Evolutionary conservation across 2,113 vertebrate species (phyloP), one percentile per base, ranked within the genome.

Genomic region (Rallus limicola): DNA sequence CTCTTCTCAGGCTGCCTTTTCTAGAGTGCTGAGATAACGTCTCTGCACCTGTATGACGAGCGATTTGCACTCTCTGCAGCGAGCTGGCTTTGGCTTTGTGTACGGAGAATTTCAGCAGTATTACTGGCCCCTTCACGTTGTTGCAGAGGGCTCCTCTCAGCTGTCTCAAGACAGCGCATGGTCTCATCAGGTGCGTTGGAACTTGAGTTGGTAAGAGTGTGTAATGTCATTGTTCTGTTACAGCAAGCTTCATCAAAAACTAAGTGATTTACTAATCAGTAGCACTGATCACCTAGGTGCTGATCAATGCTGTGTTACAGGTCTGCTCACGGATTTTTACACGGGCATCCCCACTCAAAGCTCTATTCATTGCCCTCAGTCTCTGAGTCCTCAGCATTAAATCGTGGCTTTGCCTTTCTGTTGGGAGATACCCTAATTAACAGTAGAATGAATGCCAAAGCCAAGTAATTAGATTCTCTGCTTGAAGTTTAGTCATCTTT

Each of bases 371-470:
- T 42, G 60, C 76, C 60, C 18, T 88, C 36, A 25, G 52, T 63
- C 36, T 0, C 0, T 62, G 60, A 63, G 33, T 63, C 58, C 48
- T 96, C 20, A 2, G 28, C 70, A 72, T 86, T 93, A 88, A 76
- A 67, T 86, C 56, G 42, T 34, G 52, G 76, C 46, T 92, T 67
- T 68, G 58, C 58, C 75, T 82, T 92, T 88, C 91, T 92, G 42
- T 68, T 86, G 88, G 86, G 92, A 95, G 72, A 95, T 95, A 86
- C 72, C 48, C 80, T 93, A 81, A 92, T 95, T 92, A 96, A 84
- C 80, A 78, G 80, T 65, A 74, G 52, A 81, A 75, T 23, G 52
- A 86, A 84, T 53, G 80, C 60, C 76, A 91, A 81, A 93, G 69
- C 69, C 88, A 86, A 88, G 64, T 86, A 94, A 97, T 93, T 81